Conservation (phyloP, 1,140 invertebrate genomes). For the Nymphalis io region DNA sequence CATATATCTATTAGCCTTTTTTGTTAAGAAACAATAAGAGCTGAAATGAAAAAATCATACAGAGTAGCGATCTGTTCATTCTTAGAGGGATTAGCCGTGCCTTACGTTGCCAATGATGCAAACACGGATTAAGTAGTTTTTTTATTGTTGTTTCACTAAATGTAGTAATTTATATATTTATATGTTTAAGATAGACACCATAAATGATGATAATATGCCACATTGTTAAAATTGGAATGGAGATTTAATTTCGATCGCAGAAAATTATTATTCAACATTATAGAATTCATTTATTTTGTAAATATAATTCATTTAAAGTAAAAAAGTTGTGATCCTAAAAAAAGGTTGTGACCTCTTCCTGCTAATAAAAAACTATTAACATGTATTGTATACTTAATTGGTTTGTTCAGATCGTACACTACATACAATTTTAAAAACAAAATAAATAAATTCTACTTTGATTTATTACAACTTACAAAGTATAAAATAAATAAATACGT, state of each 20-base stretch:
- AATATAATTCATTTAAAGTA: conserved; percentile 69
- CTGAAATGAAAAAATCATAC: no score
- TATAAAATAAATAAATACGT: conserved; percentile 19
- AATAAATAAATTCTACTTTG: no score
- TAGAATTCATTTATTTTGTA: conserved; percentile 69
- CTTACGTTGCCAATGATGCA: no score
- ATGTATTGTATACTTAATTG: no score
- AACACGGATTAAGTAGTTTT: no score
- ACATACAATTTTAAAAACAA: no score
- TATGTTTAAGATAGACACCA: conserved; percentile 54
- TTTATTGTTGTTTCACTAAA: conserved; percentile 67
- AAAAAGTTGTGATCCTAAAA: conserved; percentile 68
- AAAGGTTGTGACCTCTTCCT: no score
- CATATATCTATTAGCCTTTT: no score
- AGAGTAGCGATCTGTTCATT: no score
- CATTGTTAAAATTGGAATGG: conserved; percentile 75
- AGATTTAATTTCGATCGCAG: conserved; percentile 62
- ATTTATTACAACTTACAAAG: conserved; percentile 17
- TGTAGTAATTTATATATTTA: conserved; percentile 76
- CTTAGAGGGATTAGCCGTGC: background rate
- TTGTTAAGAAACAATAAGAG: no score
- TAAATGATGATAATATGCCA: conserved; percentile 65
- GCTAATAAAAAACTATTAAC: no score
- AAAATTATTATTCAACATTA: conserved; percentile 55
- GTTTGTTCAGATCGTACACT: no score